Evolutionary conservation across 30 jellyfish, hydroid and myxozoan genomes (phyloP).

Genomic region (Chironex yamaguchii): DNA sequence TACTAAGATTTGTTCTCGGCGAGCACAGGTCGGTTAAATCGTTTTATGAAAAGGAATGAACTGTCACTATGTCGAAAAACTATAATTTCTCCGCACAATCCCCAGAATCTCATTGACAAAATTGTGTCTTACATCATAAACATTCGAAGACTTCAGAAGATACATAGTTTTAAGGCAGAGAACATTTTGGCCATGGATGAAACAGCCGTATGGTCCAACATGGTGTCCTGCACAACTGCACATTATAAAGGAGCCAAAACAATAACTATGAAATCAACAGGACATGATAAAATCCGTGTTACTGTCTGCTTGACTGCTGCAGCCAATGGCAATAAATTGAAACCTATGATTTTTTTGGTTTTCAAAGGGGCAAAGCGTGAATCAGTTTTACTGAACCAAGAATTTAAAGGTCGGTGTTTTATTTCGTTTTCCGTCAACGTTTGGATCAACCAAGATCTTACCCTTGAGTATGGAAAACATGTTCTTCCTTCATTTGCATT

Average conservation of each 20-base stretch:
- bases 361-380: not conserved
- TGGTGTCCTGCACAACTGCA: not conserved
- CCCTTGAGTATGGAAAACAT: no score
- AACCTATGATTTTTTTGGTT: not conserved
- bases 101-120: no score
- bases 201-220: not conserved
- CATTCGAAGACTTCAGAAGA: not conserved
- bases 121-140: no score
- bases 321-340: not conserved
- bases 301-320: not conserved
- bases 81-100: not conserved
- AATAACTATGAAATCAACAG: not conserved
- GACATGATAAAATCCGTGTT: not conserved
- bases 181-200: not conserved
- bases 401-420: no score
- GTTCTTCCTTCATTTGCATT: no score
- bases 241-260: not conserved
- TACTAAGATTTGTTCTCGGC: not conserved
- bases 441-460: no score
- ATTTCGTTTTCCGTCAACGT: no score
- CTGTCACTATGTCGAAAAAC: not conserved
- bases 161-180: not conserved
- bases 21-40: not conserved
- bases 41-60: conserved; percentile 4
- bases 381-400: no score